These are phyloP conservation scores for Neria commutata DNA, from an alignment of 2,888 invertebrate species.

Conservation along the genomic window DNA sequence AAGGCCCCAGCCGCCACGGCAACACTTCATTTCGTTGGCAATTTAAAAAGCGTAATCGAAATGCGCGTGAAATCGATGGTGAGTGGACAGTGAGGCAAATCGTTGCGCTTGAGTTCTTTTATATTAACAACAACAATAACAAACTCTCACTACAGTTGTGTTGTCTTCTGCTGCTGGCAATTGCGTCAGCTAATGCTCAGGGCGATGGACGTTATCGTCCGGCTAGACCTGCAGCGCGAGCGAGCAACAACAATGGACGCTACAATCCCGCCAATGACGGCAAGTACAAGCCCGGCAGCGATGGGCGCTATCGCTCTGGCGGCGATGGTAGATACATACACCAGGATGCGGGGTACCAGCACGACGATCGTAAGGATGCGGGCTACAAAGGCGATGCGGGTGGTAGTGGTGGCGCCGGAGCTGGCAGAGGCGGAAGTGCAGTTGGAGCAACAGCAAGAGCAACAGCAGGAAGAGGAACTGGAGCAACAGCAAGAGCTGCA, in stretches of 20 bases:
- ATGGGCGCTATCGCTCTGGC: conserved; percentile 52
- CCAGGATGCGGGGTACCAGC: conserved; percentile 52
- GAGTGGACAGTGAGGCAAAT: too few relatives aligned
- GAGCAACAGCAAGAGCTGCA: conserved; percentile 1
- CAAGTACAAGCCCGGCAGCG: conserved; percentile 59
- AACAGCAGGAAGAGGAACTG: conserved; percentile 11
- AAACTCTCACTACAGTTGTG: neutral
- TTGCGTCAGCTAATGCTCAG: conserved; percentile 40
- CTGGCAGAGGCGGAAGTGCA: conserved; percentile 34
- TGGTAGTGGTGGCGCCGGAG: conserved; percentile 38
- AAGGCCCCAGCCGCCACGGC: neutral
- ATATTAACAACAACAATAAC: too few relatives aligned
- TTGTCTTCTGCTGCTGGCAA: conserved; percentile 28
- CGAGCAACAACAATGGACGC: conserved; percentile 42
- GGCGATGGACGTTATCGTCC: conserved; percentile 62
- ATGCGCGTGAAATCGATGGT: conserved; percentile 6
- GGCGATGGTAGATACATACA: conserved; percentile 65
- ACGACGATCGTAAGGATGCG: conserved; percentile 48
- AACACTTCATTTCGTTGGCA: neutral
- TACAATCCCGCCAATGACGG: conserved; percentile 47
- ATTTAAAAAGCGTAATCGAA: neutral
- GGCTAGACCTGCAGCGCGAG: conserved; percentile 47
- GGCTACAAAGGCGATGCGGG: conserved; percentile 44
- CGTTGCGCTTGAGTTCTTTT: too few relatives aligned
- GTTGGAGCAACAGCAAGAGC: conserved; percentile 14